Base-by-base conservation (phyloP, 2,113 vertebrate species). In the Mystacornis crossleyi region DNA sequence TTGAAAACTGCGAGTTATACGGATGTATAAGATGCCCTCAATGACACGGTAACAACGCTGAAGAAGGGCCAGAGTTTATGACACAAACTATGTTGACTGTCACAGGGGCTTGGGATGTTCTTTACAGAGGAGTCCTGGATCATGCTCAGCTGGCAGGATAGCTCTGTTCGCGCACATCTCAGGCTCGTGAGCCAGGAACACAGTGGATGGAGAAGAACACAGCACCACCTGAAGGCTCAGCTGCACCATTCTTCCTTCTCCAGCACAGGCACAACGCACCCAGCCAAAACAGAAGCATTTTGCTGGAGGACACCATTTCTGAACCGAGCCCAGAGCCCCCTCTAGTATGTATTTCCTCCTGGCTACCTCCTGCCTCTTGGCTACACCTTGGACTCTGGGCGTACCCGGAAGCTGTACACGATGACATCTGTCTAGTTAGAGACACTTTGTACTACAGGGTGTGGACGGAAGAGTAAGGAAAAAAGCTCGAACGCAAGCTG, bases 191-290 rank as follows among this genome's bases (percentile, higher is more conserved):
- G 48, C 28, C 43, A 66, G 42, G 21, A 78, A 7, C 14, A 7
- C 34, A 8, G 71, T 3, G 6, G 19, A 80, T 34, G 5, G 15
- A 61, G 70, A 81, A 81, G 34, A 82, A 21, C 74, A 94, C 54
- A 93, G 95, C 74, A 93, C 60, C 45, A 92, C 75, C 71, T 72
- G 66, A 95, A 97, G 91, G 74, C 79, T 75, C 84, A 75, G 53
- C 17, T 51, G 31, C 43, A 89, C 38, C 8, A 3, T 13, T 81
- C 43, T 48, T 62, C 26, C 47, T 65, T 54, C 73, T 67, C 36
- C 83, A 80, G 28, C 34, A 58, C 1, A 12, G 33, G 34, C 53
- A 67, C 29, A 43, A 26, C 95, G 42, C 26, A 47, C 4, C 6
- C 65, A 58, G 3, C 5, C 31, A 16, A 57, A 90, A 8, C 34